Evolutionary conservation across 2,888 invertebrate species (phyloP).

Genomic region (Anoplius nigerrimus): DNA sequence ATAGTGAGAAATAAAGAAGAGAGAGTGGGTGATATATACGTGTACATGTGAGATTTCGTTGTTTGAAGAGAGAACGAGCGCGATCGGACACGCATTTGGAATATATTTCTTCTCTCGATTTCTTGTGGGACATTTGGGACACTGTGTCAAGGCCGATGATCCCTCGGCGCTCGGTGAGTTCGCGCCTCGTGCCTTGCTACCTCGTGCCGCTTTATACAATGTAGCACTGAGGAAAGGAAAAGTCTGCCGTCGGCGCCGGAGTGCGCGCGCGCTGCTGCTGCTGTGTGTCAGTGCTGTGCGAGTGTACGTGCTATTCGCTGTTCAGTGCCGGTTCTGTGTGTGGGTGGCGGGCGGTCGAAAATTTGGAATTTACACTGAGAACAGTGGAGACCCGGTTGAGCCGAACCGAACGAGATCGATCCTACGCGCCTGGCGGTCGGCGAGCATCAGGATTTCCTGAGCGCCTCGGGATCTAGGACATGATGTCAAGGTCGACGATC

Average conservation of each 20-base stretch:
- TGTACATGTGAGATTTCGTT: no score
- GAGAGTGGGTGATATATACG: no score
- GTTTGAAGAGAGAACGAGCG: no score
- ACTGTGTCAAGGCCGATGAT: constrained; percentile 56
- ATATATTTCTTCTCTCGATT: constrained; percentile 7
- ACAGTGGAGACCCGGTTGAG: neutral
- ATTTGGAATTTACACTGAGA: no score
- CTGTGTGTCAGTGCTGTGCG: no score
- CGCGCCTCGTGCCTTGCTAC: constrained; percentile 18
- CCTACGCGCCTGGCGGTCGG: neutral
- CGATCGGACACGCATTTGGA: constrained; percentile 9
- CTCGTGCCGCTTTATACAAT: constrained; percentile 15
- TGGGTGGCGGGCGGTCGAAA: no score
- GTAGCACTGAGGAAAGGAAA: no score
- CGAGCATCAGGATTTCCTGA: constrained; percentile 18
- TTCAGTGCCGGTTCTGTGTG: no score
- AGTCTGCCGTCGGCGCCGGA: no score
- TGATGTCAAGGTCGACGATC: constrained; percentile 48
- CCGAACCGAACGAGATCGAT: neutral
- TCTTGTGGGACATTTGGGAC: constrained; percentile 38
- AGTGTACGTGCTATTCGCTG: neutral
- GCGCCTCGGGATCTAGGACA: constrained; percentile 34
- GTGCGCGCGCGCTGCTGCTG: no score
- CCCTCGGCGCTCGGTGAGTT: constrained; percentile 14
- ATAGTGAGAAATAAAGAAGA: no score